Base-by-base conservation (phyloP, 1,140 invertebrate genomes). In the Dendroctonus valens region DNA sequence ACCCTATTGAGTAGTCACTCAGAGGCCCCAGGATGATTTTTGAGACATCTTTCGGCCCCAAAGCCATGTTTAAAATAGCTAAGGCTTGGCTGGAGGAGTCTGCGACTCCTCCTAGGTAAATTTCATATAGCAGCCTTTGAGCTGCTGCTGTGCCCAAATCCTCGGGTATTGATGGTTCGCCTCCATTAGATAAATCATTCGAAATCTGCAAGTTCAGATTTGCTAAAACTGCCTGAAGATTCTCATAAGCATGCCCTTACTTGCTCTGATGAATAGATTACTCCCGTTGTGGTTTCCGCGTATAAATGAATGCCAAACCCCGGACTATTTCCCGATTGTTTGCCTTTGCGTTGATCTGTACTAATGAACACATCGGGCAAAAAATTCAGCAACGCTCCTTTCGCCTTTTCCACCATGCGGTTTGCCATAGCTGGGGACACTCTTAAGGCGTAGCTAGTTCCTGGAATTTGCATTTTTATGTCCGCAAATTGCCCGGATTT, bases 321-420 rank as follows among this genome's bases (percentile, higher is more conserved):
- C 12, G 91, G 89, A 75, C 89, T 95, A 84, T 92, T 93, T 66
- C 96, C 96, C 51, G 91, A 89, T 68, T 87, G 84, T 61, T 86
- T 84, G 37, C 96, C 94, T 77, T 90, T 90, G 74, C 88, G 86
- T 78, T 95, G 93, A 83, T 99, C 97, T 12, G 93, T 92, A 74
- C 91, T 89, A 69, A 99, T 94, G 75, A 96, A 99, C 59, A 99
- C 89, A 82, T 99, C 97, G 7, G 96, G 91, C 40, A 99, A 75
- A 78, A 93, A 98, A 51, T 96, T 91, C 2, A 96, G 83, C 73
- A 99, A 85, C 6, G 93, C 85, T 57, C 92, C 90, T 82, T 99
- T 97, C 5, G 96, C 90, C 11, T 92, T 82, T 74, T 98, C 95
- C 11, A 99, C 90, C 68, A 98, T 89, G 75, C 97, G 84, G 81